These are phyloP conservation scores for Silurus asotus DNA, from an alignment of 2,113 vertebrate genomes.

Conservation along the genomic window DNA sequence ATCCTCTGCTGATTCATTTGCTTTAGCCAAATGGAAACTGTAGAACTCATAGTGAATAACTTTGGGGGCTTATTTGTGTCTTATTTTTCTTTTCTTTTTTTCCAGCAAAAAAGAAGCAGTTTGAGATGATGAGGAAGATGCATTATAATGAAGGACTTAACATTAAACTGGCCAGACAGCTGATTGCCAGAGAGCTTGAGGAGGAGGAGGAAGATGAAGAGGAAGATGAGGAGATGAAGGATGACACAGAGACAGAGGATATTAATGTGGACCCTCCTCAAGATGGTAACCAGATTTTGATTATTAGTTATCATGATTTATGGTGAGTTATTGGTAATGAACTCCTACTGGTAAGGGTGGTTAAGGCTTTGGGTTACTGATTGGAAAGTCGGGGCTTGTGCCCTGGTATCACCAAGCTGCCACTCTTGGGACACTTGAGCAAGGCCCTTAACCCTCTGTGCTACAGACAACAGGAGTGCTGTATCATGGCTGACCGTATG, in stretches of 20 bases:
- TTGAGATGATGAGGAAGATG: slow-evolving; percentile 97
- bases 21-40: not conserved
- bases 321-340: not conserved
- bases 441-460: too few relatives aligned
- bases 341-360: too few relatives aligned
- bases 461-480: too few relatives aligned
- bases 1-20: not conserved
- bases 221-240: slow-evolving; percentile 84
- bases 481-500: too few relatives aligned
- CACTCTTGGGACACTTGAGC: too few relatives aligned
- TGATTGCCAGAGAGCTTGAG: slow-evolving; percentile 89
- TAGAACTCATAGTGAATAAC: not conserved
- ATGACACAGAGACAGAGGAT: slow-evolving; percentile 80
- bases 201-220: slow-evolving; percentile 75
- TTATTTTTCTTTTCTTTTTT: slow-evolving; percentile 19
- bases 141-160: slow-evolving; percentile 97
- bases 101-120: slow-evolving; percentile 88
- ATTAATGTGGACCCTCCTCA: slow-evolving; percentile 77
- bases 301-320: not conserved
- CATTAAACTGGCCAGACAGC: slow-evolving; percentile 92
- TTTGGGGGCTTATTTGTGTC: not conserved
- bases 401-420: too few relatives aligned
- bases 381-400: too few relatives aligned
- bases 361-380: too few relatives aligned
- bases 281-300: slow-evolving; percentile 63